A percentile compares a stretch with the other conserved stretches of the same genome.
phyloP scores from a whole-genome alignment of 1,140 invertebrate genomes.

The Dreissena polymorpha region DNA sequence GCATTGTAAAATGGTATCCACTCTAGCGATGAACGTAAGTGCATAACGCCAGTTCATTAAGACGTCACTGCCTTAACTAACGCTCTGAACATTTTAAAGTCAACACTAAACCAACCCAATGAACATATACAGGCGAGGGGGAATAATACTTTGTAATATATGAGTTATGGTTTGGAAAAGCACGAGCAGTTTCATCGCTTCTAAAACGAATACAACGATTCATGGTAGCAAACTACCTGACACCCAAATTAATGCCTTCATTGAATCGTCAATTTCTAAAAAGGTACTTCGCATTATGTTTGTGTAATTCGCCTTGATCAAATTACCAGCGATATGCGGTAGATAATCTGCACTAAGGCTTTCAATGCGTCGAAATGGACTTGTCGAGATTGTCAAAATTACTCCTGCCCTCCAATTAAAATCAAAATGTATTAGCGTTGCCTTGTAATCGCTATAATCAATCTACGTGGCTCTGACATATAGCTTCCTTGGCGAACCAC shows the following conservation, averaged over 20 bases:
- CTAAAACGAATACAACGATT: too few relatives aligned
- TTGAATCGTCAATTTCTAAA: conserved; percentile 45
- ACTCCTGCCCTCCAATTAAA: conserved; percentile 38
- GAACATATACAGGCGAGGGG: too few relatives aligned
- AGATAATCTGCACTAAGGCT: conserved; percentile 28
- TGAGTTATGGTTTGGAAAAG: too few relatives aligned
- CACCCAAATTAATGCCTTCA: conserved; percentile 15
- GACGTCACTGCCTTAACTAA: too few relatives aligned
- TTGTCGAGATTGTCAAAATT: conserved; percentile 41
- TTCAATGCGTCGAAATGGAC: conserved; percentile 22
- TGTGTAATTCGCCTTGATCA: conserved; percentile 53
- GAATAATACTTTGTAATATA: too few relatives aligned
- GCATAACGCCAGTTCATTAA: too few relatives aligned
- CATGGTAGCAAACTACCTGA: conserved; percentile 6
- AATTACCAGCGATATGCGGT: conserved; percentile 51
- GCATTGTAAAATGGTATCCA: too few relatives aligned
- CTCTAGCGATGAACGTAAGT: too few relatives aligned
- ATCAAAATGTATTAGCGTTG: conserved; percentile 45
- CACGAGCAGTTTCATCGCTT: too few relatives aligned
- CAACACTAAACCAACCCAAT: too few relatives aligned
- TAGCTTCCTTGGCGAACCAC: not conserved
- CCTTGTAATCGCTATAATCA: not conserved
- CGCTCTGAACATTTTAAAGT: too few relatives aligned
- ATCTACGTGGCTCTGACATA: not conserved
- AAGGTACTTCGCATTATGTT: conserved; percentile 44